Base-by-base conservation (phyloP, 2,113 vertebrate species). In the Caranx ignobilis region DNA sequence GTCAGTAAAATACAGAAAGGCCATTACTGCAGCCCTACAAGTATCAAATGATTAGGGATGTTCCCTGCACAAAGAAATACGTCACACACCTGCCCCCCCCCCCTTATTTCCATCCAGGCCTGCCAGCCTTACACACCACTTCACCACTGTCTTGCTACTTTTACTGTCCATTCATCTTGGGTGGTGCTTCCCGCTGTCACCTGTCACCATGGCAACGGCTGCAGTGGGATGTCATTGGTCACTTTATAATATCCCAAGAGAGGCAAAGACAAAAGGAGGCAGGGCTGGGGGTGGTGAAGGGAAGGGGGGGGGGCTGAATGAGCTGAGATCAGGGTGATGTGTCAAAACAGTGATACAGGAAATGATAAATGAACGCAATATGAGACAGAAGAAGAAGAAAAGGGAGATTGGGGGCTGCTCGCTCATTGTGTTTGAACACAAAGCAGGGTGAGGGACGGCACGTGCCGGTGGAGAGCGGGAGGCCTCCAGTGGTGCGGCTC, bases 131-230 rank as follows among this genome's bases (percentile, higher is more conserved):
- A 55, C 26, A 70, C 71, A 78, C 72, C 64, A 55, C 39, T 62
- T 77, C 47, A 15, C 77, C 50, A 47, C 75, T 67, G 39, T 68
- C 63, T 68, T 69, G 43, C 77, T 75, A 66, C 35, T 85, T 88
- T 78, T 89, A 89, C 55, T 52, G 63, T 60, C 77, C 87, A 90
- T 90, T 87, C 84, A 85, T 91, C 87, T 88, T 74, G 68, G 88
- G 67, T 68, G 84, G 81, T 84, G 71, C 84, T 81, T 90, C 84
- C 87, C 26, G 11, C 82, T 87, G 87, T 87, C 85, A 91, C 84
- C 59, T 59, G 55, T 91, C 79, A 63, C 90, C 84, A 90, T 92
- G 85, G 88, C 83, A 89, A 92, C 79, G 65, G 68, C 73, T 87
- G 81, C 72, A 84, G 84, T 61, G 82, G 69, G 82, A 84, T 86